Base-by-base conservation (phyloP, 2,113 vertebrate species). In the Tiliqua scincoides region DNA sequence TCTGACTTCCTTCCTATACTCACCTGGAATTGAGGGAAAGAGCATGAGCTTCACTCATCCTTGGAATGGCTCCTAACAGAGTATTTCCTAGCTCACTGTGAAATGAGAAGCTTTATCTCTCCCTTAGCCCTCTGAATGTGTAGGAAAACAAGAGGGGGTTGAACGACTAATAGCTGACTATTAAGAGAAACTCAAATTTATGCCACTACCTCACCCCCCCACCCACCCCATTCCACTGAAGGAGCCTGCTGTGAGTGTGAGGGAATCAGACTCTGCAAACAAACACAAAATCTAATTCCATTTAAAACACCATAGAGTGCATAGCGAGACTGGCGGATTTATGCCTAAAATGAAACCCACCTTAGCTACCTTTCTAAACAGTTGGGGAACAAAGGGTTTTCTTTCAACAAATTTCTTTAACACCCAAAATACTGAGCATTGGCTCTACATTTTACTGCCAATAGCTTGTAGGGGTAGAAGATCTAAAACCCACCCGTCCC, bases 271-370 rank as follows among this genome's bases (percentile, higher is more conserved):
- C 54, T 85, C 63, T 79, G 6, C 43, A 91, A 89, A 89, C 20
- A 70, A 87, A 77, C 35, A 23, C 61, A 88, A 90, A 80, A 86
- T 62, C 43, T 54, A 76, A 62, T 82, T 90, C 82, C 54, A 32
- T 83, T 82, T 75, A 83, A 85, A 85, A 79, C 70, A 63, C 68
- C 63, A 79, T 84, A 74, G 62, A 89, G 70, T 3, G 84, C 62
- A 76, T 8, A 81, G 73, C 73, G 82, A 91, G 88, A 84, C 87
- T 80, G 88, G 88, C 74, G 76, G 43, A 87, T 84, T 57, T 48
- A 65, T 79, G 17, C 35, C 90, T 86, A 83, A 72, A 93, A 92
- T 76, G 81, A 88, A 88, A 62, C 71, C 75, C 10, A 2, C 81
- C 89, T 83, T 43, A 83, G 40, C 4, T 90, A 85, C 83, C 73